phyloP scores from a whole-genome alignment of 2,113 vertebrate genomes.

The Dascyllus trimaculatus region DNA sequence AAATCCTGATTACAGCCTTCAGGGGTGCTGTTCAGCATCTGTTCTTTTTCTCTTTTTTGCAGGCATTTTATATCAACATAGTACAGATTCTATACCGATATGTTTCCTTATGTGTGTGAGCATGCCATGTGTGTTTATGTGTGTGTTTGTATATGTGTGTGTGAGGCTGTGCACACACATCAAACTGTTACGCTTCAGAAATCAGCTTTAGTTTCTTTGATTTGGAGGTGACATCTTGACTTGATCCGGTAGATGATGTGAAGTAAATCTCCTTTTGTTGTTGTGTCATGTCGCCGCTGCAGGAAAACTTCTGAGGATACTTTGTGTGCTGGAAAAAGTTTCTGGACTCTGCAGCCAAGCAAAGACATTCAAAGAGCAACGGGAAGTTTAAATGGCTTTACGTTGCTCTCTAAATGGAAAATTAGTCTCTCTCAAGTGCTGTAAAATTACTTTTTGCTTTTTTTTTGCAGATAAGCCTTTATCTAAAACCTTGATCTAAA shows the following conservation, averaged over 20 bases:
- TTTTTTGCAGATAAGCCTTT: conserved; percentile 30
- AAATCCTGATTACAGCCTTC: background rate
- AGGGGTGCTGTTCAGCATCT: background rate
- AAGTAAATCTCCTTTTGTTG: conserved; percentile 54
- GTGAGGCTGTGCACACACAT: background rate
- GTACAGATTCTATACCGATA: conserved; percentile 11
- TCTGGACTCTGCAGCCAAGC: conserved; percentile 10
- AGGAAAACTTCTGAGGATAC: conserved; percentile 15
- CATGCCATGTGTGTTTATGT: background rate
- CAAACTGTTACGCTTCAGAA: conserved; percentile 42
- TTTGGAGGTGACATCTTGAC: conserved; percentile 37
- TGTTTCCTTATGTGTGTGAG: conserved; percentile 1
- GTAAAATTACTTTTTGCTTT: conserved; percentile 6
- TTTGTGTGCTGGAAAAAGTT: conserved; percentile 27
- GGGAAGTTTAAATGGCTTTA: conserved; percentile 33
- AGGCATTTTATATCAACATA: background rate
- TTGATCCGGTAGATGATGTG: conserved; percentile 43
- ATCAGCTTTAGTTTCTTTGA: conserved; percentile 43
- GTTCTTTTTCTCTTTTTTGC: background rate
- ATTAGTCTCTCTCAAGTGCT: conserved; percentile 19
- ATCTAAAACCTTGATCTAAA: conserved; percentile 43
- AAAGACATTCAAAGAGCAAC: background rate
- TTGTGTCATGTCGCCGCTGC: conserved; percentile 25
- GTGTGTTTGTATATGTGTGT: conserved; percentile 6
- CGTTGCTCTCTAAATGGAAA: conserved; percentile 12